phyloP scores from a whole-genome alignment of 2,113 vertebrate species.

The Mixornis gularis region DNA sequence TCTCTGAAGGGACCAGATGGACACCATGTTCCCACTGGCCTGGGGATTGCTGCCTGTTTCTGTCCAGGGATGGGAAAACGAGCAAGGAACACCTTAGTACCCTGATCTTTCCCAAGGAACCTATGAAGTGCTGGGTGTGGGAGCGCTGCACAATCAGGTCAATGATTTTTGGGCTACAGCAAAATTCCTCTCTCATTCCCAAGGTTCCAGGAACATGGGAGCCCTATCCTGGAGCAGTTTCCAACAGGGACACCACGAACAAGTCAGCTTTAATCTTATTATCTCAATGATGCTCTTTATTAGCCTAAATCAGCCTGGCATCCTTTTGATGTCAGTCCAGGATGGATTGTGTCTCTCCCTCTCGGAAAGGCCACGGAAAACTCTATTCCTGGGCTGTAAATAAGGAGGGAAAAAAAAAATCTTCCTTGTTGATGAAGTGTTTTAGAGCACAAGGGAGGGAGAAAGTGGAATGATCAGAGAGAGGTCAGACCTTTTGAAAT shows the following conservation, averaged over 20 bases:
- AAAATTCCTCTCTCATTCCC: not conserved
- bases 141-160: not conserved
- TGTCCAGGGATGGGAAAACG: not conserved
- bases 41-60: not conserved
- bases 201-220: not conserved
- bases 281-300: slow-evolving; percentile 33
- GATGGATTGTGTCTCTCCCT: not conserved
- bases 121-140: not conserved
- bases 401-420: not conserved
- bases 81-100: not conserved
- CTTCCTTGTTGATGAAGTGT: not conserved
- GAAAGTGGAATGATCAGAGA: not conserved
- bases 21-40: not conserved
- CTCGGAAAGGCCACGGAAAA: not conserved
- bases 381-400: slow-evolving; percentile 5
- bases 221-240: not conserved
- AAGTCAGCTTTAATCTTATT: slow-evolving; percentile 38
- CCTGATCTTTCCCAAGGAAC: not conserved
- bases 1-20: not conserved
- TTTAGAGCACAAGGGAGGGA: not conserved
- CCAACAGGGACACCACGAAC: slow-evolving; percentile 7
- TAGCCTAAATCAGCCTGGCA: slow-evolving; percentile 31
- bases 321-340: slow-evolving; percentile 46
- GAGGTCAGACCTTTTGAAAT: not conserved
- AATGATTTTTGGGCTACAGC: not conserved